Evolutionary conservation across 2,888 invertebrate species (phyloP).

Genomic region (Acronicta alni): DNA sequence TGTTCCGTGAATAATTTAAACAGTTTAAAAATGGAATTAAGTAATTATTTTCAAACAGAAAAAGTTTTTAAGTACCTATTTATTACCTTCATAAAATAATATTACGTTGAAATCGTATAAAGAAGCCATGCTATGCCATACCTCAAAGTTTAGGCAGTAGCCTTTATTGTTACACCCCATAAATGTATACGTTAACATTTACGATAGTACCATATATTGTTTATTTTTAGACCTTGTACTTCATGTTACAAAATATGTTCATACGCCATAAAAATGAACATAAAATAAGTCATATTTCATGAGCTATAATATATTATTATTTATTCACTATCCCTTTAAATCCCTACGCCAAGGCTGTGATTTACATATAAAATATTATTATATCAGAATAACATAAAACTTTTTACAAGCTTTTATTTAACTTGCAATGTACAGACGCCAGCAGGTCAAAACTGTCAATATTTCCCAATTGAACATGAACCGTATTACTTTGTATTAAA

Average conservation of each 20-base stretch:
- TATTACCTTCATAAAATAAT: no score
- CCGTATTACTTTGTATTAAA: no score
- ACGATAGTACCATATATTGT: constrained; percentile 17
- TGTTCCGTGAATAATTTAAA: constrained; percentile 2
- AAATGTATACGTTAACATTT: constrained; percentile 27
- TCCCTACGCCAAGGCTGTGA: constrained; percentile 27
- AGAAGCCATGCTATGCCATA: no score
- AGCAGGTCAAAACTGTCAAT: no score
- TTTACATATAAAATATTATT: constrained; percentile 25
- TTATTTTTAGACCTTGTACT: constrained; percentile 8
- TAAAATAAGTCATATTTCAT: constrained; percentile 28
- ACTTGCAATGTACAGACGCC: no score
- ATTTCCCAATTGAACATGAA: no score
- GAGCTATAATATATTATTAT: constrained; percentile 17
- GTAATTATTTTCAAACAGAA: neutral
- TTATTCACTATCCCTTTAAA: constrained; percentile 21
- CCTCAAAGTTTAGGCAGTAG: no score
- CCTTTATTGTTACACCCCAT: neutral
- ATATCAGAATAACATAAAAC: constrained; percentile 13
- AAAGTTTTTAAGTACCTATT: no score
- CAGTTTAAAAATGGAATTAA: no score
- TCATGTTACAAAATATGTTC: constrained; percentile 13
- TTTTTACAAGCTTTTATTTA: no score
- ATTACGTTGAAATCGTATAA: no score
- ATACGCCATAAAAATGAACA: constrained; percentile 27